Conservation (phyloP, 2,113 vertebrate species). For the Ophthalmolycus amberensis region DNA sequence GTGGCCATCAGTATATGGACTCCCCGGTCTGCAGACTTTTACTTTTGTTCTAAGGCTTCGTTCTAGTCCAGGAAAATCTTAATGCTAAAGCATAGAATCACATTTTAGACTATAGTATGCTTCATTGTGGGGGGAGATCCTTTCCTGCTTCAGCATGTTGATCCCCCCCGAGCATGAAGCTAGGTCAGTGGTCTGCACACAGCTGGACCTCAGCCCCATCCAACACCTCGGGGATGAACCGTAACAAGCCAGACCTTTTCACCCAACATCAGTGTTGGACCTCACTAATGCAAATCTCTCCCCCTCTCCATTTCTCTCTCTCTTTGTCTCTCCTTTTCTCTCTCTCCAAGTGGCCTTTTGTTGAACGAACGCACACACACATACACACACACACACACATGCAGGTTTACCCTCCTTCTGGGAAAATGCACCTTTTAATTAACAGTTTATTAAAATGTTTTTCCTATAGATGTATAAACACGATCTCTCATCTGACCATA, state of each 20-base stretch:
- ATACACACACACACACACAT: not conserved
- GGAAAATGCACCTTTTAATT: not conserved
- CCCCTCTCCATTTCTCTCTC: not conserved
- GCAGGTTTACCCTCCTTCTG: not conserved
- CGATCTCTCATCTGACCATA: not conserved
- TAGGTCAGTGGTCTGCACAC: not conserved
- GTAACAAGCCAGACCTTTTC: not conserved
- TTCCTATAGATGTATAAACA: not conserved
- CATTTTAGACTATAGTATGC: not conserved
- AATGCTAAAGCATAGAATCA: not conserved
- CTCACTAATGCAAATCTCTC: not conserved
- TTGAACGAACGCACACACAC: conserved; percentile 43
- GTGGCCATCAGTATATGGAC: not conserved
- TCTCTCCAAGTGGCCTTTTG: conserved; percentile 62
- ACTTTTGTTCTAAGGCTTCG: not conserved
- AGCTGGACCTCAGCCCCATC: not conserved
- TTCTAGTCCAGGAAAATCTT: not conserved
- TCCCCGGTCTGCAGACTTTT: not conserved
- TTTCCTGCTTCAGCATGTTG: not conserved
- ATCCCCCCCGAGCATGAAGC: not conserved
- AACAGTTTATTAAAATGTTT: not conserved
- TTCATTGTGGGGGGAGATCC: not conserved
- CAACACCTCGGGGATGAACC: not conserved
- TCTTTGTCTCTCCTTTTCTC: not conserved
- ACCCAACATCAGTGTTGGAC: not conserved